Base-by-base conservation (phyloP, 92 coral and sea anemone species). In the Porites evermanni region DNA sequence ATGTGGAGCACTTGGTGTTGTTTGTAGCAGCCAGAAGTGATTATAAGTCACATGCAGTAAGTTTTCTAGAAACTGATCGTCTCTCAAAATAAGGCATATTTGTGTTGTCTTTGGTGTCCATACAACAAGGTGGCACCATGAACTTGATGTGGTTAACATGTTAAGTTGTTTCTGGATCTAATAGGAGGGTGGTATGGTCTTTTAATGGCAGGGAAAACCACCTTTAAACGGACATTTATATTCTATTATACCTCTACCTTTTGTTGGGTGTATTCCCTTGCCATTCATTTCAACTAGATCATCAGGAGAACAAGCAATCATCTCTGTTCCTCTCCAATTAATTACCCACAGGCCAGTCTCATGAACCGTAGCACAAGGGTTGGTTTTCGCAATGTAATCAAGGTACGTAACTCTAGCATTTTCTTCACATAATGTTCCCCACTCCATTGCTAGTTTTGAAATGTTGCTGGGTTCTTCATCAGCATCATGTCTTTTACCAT, bases 221-320 rank as follows among this genome's bases (percentile, higher is more conserved):
- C 87, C 87, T 54, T 71, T 83, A 63, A 83, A 81, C 20, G 86
- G 78, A 7, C 86, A 69, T 70, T 81, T 81, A 52, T 81, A 81
- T 73, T 81, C 86, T 38, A 38, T 53, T 47, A 81, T 29, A 18
- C 85, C 86, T 67, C 77, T 9, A n/a, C 86, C 86, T 47, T 47
- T 69, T 2, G 51, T 20, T 12, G 23, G 72, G 54, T 67, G 21
- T 19, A 18, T 44, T 4, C 77, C 76, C 3, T 69, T 53, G 29
- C 77, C 64, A 17, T 67, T 6, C 64, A 81, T 52, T 20, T 53
- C 60, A 17, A 67, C 64, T 44, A 81, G 14, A 53, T 81, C 86
- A 81, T 81, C 86, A 1, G 86, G 86, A 58, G 85, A 80, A 17
- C 60, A 77, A 64, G 26, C 85, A 65, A 80, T 65, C 8, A 80